Evolutionary conservation across 2,888 invertebrate genomes (phyloP).

Genomic region (Dicranocentrus wangi): DNA sequence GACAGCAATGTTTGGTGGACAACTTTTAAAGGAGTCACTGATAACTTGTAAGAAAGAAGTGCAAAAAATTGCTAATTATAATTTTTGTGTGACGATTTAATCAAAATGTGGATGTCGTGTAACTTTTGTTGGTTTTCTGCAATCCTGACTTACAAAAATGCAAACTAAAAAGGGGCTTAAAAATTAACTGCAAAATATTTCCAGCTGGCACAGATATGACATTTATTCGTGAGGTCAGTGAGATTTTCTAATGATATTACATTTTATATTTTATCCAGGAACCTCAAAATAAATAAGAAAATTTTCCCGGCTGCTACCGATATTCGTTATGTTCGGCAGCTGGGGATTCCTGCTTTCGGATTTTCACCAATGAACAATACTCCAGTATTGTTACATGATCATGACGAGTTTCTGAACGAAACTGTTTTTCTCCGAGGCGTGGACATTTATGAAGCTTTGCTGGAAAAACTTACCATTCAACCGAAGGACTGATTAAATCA

Average conservation of each 20-base stretch:
- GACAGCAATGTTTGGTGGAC: conserved; percentile 83
- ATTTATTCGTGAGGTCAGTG: conserved; percentile 65
- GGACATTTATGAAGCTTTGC: conserved; percentile 82
- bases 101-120: not conserved
- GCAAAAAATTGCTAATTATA: not conserved
- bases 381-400: conserved; percentile 89
- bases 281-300: conserved; percentile 54
- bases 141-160: no score
- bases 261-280: conserved; percentile 54
- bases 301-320: conserved; percentile 80
- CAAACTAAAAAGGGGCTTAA: conserved; percentile 41
- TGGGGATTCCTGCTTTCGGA: conserved; percentile 89
- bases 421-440: conserved; percentile 87
- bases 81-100: not conserved
- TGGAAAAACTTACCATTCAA: conserved; percentile 64
- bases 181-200: conserved; percentile 62
- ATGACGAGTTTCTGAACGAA: conserved; percentile 89
- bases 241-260: not conserved
- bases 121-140: no score
- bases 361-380: conserved; percentile 93
- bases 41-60: conserved; percentile 61
- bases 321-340: conserved; percentile 85
- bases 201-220: conserved; percentile 63
- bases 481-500: conserved; percentile 49
- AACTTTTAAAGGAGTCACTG: conserved; percentile 79